phyloP scores from a whole-genome alignment of 1,140 invertebrate genomes.

The Aphelinus certus region DNA sequence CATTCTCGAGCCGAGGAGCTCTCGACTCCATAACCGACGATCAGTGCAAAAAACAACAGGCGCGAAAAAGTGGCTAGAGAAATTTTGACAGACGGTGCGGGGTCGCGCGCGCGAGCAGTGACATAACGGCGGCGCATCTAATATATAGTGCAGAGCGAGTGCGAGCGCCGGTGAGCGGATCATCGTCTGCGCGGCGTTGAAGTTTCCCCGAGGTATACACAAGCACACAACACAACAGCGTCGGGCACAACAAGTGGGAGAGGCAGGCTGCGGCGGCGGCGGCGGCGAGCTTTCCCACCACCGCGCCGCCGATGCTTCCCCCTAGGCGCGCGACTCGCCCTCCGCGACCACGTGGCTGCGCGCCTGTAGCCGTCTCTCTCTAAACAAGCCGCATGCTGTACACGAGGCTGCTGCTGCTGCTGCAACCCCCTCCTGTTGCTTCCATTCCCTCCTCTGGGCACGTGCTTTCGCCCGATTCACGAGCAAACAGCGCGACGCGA shows the following conservation, averaged over 20 bases:
- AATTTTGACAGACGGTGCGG: no score
- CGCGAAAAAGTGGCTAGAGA: no score
- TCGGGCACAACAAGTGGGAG: constrained; percentile 63
- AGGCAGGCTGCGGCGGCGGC: constrained; percentile 46
- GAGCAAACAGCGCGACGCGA: no score
- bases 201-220: constrained; percentile 61
- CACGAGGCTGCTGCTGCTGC: no score
- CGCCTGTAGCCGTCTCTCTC: constrained; percentile 30
- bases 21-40: no score
- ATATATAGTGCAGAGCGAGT: not conserved
- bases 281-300: constrained; percentile 38
- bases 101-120: no score
- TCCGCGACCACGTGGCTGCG: constrained; percentile 16
- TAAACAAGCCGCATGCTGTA: constrained; percentile 24
- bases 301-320: constrained; percentile 28
- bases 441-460: not conserved
- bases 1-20: no score
- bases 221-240: constrained; percentile 61
- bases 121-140: not conserved
- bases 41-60: no score
- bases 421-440: not conserved
- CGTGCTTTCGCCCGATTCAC: not conserved
- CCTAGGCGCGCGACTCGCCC: constrained; percentile 19
- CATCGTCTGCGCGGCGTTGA: constrained; percentile 64
- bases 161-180: constrained; percentile 30